These are phyloP conservation scores for Caenorhabditis remanei DNA, from an alignment of 1,140 invertebrate genomes.

Conservation along the genomic window DNA sequence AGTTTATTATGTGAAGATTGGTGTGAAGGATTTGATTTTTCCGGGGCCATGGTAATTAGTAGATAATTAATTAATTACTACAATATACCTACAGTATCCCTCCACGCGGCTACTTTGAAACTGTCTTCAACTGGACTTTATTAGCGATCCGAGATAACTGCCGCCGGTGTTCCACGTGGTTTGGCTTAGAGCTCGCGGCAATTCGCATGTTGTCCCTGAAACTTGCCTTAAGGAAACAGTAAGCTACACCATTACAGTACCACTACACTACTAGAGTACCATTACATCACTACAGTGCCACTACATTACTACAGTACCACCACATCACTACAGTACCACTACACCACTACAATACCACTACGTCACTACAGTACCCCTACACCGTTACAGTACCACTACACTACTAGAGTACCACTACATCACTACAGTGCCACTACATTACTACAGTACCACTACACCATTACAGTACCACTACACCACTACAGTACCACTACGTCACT, in stretches of 20 bases:
- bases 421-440: not conserved
- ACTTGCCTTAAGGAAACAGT: not conserved
- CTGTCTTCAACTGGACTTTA: not conserved
- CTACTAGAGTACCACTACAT: no score
- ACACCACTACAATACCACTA: not conserved
- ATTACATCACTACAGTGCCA: no score
- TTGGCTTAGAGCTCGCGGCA: not conserved
- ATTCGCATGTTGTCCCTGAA: not conserved
- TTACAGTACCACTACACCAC: not conserved
- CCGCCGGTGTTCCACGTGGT: slow-evolving; percentile 9
- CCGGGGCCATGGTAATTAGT: not conserved
- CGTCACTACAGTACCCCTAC: no score
- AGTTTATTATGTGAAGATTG: slow-evolving; percentile 2
- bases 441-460: not conserved
- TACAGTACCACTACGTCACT: not conserved
- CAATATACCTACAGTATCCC: slow-evolving; percentile 1
- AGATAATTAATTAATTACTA: not conserved
- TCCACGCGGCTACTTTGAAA: not conserved
- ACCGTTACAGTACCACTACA: no score
- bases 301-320: not conserved
- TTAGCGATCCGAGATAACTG: not conserved
- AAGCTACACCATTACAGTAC: not conserved
- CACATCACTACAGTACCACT: no score
- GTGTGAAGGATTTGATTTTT: not conserved
- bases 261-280: no score